Percentiles rank a stretch among this genome's conserved stretches.
Conservation (phyloP, 2,113 vertebrate genomes). For the Mionectes macconnelli region DNA sequence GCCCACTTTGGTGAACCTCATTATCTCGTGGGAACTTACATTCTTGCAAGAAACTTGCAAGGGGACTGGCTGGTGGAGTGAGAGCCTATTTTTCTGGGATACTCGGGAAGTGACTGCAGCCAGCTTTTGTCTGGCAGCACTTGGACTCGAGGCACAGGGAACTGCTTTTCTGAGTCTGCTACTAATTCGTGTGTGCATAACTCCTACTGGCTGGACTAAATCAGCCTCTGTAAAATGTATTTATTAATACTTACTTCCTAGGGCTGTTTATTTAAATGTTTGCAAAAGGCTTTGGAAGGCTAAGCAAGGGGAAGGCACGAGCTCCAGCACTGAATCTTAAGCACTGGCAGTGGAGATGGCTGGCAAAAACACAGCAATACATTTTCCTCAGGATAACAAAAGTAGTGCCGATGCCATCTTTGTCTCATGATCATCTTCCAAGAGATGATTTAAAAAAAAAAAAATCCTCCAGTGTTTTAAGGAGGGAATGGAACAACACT, state of each 20-base stretch:
- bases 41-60: not conserved
- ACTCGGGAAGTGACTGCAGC: not conserved
- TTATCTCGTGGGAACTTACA: not conserved
- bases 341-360: not conserved
- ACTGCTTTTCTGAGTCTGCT: conserved; percentile 42
- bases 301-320: conserved; percentile 25
- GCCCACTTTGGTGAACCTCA: not conserved
- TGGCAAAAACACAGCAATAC: conserved; percentile 28
- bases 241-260: conserved; percentile 65
- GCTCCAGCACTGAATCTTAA: conserved; percentile 53
- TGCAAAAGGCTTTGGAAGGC: conserved; percentile 60
- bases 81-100: not conserved
- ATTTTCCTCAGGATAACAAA: conserved; percentile 34
- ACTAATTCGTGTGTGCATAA: conserved; percentile 59
- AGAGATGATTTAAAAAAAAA: not conserved
- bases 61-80: not conserved
- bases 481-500: not conserved
- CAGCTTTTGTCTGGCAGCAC: conserved; percentile 52
- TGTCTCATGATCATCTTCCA: not conserved
- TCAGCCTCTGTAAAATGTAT: conserved; percentile 59
- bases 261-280: conserved; percentile 62
- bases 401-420: conserved; percentile 6
- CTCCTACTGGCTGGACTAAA: conserved; percentile 60
- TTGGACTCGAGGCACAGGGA: not conserved
- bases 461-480: not conserved